Percentiles rank a stretch among this genome's conserved stretches.
Evolutionary conservation across 35 echinoderm and acorn worm genomes (phyloP).

Genomic region (Heliocidaris erythrogramma): DNA sequence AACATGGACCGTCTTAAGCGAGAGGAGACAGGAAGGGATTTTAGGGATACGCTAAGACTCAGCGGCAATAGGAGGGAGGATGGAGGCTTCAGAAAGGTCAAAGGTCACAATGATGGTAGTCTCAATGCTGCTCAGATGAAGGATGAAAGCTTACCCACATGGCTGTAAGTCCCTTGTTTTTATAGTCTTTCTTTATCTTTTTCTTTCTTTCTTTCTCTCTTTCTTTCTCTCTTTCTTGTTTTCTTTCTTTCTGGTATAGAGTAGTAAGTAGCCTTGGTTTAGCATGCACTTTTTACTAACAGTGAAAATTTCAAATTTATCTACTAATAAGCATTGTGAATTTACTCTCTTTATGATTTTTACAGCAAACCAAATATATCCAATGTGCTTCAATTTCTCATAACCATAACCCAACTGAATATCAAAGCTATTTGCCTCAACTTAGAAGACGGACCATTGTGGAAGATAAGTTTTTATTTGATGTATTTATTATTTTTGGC

Average conservation of each 20-base stretch:
- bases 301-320: neutral
- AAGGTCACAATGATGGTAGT: conserved; percentile 70
- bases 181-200: neutral
- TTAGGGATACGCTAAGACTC: conserved; percentile 37
- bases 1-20: conserved; percentile 50
- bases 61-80: conserved; percentile 61
- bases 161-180: conserved; percentile 48
- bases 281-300: neutral
- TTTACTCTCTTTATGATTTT: neutral
- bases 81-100: conserved; percentile 60
- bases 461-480: neutral
- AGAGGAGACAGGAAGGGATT: conserved; percentile 48
- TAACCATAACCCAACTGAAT: conserved; percentile 1
- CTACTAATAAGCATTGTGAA: neutral
- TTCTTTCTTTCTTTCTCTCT: too few relatives aligned
- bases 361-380: neutral
- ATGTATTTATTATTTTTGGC: neutral
- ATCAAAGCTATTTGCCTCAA: neutral
- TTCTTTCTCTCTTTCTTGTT: too few relatives aligned
- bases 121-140: neutral
- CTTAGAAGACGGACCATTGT: neutral
- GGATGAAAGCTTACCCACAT: conserved; percentile 37
- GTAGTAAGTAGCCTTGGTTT: too few relatives aligned
- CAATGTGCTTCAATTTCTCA: neutral
- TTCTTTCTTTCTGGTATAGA: too few relatives aligned